Conservation (phyloP, 1,140 invertebrate species). For the Cherax destructor region DNA sequence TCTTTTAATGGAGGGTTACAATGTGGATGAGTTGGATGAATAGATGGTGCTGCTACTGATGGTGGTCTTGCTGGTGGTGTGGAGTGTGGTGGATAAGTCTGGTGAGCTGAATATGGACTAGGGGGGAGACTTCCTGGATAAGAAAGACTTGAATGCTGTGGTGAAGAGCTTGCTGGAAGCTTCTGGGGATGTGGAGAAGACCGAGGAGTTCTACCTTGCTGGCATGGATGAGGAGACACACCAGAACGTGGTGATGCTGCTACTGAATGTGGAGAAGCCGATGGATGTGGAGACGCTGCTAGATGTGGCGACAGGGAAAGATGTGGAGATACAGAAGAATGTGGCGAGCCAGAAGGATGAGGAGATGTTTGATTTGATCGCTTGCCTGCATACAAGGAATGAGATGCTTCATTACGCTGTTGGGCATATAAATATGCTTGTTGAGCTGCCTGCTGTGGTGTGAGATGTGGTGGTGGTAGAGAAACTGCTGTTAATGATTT, state of each 20-base stretch:
- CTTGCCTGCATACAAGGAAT: constrained; percentile 26
- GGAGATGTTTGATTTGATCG: constrained; percentile 56
- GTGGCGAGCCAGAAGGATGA: constrained; percentile 47
- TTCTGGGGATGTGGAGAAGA: constrained; percentile 52
- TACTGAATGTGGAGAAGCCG: constrained; percentile 46
- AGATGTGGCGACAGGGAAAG: constrained; percentile 47
- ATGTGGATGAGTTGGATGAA: not conserved
- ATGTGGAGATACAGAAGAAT: constrained; percentile 58
- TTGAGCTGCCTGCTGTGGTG: constrained; percentile 39
- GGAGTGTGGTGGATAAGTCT: constrained; percentile 29
- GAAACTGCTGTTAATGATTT: constrained; percentile 28
- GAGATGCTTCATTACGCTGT: constrained; percentile 44
- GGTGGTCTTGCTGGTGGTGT: constrained; percentile 44
- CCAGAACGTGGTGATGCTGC: constrained; percentile 39
- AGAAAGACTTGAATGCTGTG: constrained; percentile 35
- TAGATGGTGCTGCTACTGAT: constrained; percentile 17
- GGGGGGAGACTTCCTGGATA: constrained; percentile 56
- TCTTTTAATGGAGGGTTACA: constrained; percentile 4
- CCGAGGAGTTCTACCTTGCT: constrained; percentile 51
- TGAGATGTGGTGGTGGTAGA: constrained; percentile 38
- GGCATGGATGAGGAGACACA: constrained; percentile 50
- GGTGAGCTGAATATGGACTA: constrained; percentile 49
- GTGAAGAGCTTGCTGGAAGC: constrained; percentile 29
- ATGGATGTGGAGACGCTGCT: constrained; percentile 48
- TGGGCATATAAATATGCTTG: constrained; percentile 54